These are phyloP conservation scores for Hormaphis cornu DNA, from an alignment of 1,140 invertebrate genomes.

Conservation along the genomic window DNA sequence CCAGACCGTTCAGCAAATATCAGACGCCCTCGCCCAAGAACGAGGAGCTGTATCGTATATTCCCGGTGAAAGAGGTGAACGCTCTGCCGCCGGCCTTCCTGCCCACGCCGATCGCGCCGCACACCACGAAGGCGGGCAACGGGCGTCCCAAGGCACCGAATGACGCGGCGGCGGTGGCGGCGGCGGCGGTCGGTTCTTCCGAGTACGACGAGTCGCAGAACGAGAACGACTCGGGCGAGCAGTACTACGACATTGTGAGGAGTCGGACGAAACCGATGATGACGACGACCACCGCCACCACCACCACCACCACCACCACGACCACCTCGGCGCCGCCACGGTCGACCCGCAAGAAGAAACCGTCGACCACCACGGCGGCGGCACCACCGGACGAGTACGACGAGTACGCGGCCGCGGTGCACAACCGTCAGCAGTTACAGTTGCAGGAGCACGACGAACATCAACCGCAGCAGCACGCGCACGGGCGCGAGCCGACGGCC, in stretches of 20 bases:
- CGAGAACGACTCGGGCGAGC: slow-evolving; percentile 1
- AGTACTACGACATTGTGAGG: background rate
- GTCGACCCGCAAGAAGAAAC: slow-evolving; percentile 4
- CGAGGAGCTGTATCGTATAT: slow-evolving; percentile 8
- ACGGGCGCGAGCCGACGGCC: background rate
- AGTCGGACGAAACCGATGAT: background rate
- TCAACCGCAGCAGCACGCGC: slow-evolving; percentile 22
- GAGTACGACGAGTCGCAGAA: slow-evolving; percentile 12
- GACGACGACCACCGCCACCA: background rate
- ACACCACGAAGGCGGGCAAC: background rate
- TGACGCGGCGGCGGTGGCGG: background rate
- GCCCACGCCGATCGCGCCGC: background rate
- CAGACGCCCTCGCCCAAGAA: slow-evolving; percentile 1
- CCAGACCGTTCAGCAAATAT: slow-evolving; percentile 8
- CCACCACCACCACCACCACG: background rate
- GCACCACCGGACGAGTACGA: slow-evolving; percentile 18
- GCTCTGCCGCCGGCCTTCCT: background rate
- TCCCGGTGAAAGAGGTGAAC: slow-evolving; percentile 7
- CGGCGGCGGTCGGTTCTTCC: background rate
- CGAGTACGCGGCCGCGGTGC: slow-evolving; percentile 24
- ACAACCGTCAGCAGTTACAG: background rate
- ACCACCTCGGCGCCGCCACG: background rate
- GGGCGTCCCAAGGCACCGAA: background rate
- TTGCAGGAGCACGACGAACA: background rate
- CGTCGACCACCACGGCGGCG: slow-evolving; percentile 10